phyloP scores from a whole-genome alignment of 2,797 vertebrate genomes.

The Oryzias sinensis region DNA sequence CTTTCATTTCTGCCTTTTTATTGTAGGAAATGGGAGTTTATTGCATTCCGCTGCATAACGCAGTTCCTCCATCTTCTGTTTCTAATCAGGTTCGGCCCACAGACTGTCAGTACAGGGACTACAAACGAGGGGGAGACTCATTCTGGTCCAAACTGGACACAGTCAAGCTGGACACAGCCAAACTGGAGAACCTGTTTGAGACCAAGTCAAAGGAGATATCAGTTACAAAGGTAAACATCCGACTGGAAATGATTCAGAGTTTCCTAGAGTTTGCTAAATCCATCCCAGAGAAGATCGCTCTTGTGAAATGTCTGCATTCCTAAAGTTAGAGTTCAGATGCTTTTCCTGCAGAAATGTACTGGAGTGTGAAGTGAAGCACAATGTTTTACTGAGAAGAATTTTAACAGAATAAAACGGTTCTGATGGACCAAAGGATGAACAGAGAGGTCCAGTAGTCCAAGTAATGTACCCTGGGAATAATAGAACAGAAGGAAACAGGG shows the following conservation, averaged over 20 bases:
- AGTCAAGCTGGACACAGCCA: conserved; percentile 91
- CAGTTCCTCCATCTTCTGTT: conserved; percentile 15
- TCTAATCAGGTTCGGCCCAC: conserved; percentile 80
- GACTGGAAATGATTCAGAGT: neutral
- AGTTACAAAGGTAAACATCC: conserved; percentile 87
- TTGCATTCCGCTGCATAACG: conserved; percentile 23
- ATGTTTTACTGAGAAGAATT: no score
- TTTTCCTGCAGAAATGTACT: neutral
- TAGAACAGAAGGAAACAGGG: no score
- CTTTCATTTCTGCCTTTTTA: conserved; percentile 31
- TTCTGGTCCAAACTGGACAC: conserved; percentile 95
- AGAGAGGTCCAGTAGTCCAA: no score
- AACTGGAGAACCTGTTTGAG: conserved; percentile 95
- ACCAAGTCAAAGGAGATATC: conserved; percentile 95
- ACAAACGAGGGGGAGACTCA: conserved; percentile 84
- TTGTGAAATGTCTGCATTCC: no score
- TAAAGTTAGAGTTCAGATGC: no score
- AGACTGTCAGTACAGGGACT: conserved; percentile 85
- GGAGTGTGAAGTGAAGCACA: no score
- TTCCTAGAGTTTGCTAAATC: neutral
- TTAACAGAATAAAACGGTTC: no score
- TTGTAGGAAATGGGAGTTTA: conserved; percentile 20
- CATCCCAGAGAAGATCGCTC: no score
- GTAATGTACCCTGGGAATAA: no score
- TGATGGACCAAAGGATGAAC: no score